A percentile compares a stretch with the other conserved stretches of the same genome.
phyloP scores from a whole-genome alignment of 2,113 vertebrate species.

The Antigone vipio region DNA sequence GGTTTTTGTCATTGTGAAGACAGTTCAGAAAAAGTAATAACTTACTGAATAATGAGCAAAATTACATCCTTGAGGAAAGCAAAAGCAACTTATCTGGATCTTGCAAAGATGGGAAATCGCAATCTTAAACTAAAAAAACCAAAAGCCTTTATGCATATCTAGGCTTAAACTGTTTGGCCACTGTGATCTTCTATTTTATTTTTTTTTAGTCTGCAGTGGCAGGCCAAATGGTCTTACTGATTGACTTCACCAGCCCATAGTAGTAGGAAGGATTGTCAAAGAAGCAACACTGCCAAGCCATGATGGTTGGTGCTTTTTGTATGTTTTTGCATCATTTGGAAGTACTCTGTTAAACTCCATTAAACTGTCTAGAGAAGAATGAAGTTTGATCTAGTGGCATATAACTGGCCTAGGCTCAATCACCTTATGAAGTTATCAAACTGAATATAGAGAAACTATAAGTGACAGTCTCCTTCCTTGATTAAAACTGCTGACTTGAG shows the following conservation, averaged over 20 bases:
- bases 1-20: background rate
- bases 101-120: background rate
- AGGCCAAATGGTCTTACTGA: background rate
- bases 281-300: background rate
- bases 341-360: background rate
- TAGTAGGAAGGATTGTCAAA: background rate
- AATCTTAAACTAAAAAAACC: background rate
- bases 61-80: background rate
- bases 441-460: background rate
- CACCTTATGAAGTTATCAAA: background rate
- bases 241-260: background rate
- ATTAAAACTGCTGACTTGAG: background rate
- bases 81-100: background rate
- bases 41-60: background rate
- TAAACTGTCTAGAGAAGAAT: background rate
- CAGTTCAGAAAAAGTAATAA: background rate
- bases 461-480: background rate
- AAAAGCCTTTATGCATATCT: background rate
- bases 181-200: no score
- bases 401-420: background rate
- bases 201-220: background rate
- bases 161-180: background rate
- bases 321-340: background rate
- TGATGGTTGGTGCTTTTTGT: background rate
- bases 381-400: background rate